Evolutionary conservation across 1,140 invertebrate genomes (phyloP), one percentile per base, ranked within the genome.

Genomic region (Caenorhabditis tropicalis): DNA sequence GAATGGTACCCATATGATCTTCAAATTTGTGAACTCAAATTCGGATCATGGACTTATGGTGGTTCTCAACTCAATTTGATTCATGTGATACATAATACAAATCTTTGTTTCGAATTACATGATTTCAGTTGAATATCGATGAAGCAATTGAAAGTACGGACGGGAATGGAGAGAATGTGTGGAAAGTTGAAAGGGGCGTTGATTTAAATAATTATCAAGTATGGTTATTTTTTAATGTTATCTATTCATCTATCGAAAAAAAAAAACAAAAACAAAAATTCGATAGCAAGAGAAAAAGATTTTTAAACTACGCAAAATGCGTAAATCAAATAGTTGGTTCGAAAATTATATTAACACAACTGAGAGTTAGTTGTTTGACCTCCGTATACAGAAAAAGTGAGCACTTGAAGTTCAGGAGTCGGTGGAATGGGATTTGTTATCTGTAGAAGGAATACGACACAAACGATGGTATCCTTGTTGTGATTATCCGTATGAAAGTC

Each of bases 391-490:
- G 0, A 9, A 27, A 19, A 27, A 27, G 21, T 7, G 19, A 58
- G 7, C 29, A 9, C 7, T 9, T 9, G 16, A 27, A 2, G 15
- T 79, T 79, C 29, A 81, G 92, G 95, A 95, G 93, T 97, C 95
- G n/a, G 97, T 99, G 16, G 97, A 99, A 93, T 99, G 98, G 97
- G 97, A 99, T 92, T 96, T 99, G 89, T 93, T 99, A 79, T 96
- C 96, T 92, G 96, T 99, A 82, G 96, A 96, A 60, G 96, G 96
- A 53, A 95, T 95, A 48, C 94, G 89, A 58, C 87, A 89, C 49
- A 85, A 82, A 48, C 89, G 82, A 46, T 88, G 86, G 27, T 90
- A 95, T 81, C 89, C 89, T 94, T 94, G 95, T 53, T 95, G 96
- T 95, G 88, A 95, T 95, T 90, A 96, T 94, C 91, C 97, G 97